A percentile compares a stretch with the other conserved stretches of the same genome.
These are phyloP conservation scores for Drosophila phalerata DNA, from an alignment of 2,888 invertebrate genomes.

Conservation along the genomic window DNA sequence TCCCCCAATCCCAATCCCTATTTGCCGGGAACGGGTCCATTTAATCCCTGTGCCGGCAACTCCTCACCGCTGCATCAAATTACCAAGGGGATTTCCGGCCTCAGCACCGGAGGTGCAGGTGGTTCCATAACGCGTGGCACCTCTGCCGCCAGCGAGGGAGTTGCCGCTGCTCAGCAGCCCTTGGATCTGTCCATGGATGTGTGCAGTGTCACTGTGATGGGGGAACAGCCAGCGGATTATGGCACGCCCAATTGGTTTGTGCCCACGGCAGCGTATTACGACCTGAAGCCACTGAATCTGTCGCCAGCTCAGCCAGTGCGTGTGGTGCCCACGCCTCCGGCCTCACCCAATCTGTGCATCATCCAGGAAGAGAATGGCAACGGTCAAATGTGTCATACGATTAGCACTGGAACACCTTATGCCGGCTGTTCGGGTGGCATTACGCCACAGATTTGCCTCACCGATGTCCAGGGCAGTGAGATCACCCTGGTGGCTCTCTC, in stretches of 20 bases:
- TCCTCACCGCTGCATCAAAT: constrained; percentile 89
- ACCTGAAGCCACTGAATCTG: constrained; percentile 84
- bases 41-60: constrained; percentile 77
- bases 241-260: constrained; percentile 80
- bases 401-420: constrained; percentile 81
- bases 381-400: constrained; percentile 84
- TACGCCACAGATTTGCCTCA: constrained; percentile 93
- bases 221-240: constrained; percentile 49
- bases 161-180: constrained; percentile 79
- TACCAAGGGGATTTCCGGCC: constrained; percentile 90
- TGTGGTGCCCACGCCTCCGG: constrained; percentile 85
- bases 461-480: constrained; percentile 95
- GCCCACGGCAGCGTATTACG: constrained; percentile 82
- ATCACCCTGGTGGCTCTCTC: constrained; percentile 91
- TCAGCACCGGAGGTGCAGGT: constrained; percentile 88
- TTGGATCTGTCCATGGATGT: constrained; percentile 85
- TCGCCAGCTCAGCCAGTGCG: constrained; percentile 85
- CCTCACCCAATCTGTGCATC: constrained; percentile 89
- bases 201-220: constrained; percentile 55
- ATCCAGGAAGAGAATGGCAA: constrained; percentile 91
- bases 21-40: constrained; percentile 68
- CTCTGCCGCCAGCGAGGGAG: constrained; percentile 86
- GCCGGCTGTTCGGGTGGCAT: constrained; percentile 82
- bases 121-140: constrained; percentile 92
- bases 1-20: constrained; percentile 85